A percentile compares a stretch with the other conserved stretches of the same genome.
These are phyloP conservation scores for Oryzias woworae DNA, from an alignment of 2,113 vertebrate species.

Conservation along the genomic window DNA sequence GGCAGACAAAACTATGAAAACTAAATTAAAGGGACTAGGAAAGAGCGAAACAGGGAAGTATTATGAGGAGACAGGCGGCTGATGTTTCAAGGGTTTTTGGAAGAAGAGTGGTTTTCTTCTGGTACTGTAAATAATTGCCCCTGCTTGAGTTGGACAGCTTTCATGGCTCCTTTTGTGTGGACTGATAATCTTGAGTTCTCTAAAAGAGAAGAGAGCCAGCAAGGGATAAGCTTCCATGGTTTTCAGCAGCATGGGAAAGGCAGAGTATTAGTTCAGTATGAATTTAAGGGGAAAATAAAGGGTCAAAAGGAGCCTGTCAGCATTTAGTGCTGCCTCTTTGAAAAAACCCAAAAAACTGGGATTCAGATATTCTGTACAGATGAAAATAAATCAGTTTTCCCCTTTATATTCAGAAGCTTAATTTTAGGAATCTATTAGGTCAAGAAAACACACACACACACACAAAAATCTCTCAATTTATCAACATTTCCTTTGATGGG, in stretches of 20 bases:
- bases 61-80: slow-evolving; percentile 54
- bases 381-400: too few species aligned
- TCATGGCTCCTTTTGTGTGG: slow-evolving; percentile 71
- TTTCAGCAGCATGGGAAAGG: slow-evolving; percentile 72
- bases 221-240: slow-evolving; percentile 57
- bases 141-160: slow-evolving; percentile 76
- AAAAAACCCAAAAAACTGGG: slow-evolving; percentile 9
- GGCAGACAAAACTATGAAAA: slow-evolving; percentile 8
- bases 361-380: too few species aligned
- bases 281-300: slow-evolving; percentile 64
- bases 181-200: slow-evolving; percentile 73
- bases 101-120: slow-evolving; percentile 64
- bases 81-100: slow-evolving; percentile 35
- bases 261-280: slow-evolving; percentile 59
- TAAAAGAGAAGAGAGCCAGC: slow-evolving; percentile 56
- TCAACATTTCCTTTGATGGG: slow-evolving; percentile 19
- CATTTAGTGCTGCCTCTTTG: slow-evolving; percentile 50
- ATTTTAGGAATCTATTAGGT: too few species aligned
- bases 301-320: slow-evolving; percentile 66
- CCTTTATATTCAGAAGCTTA: too few species aligned
- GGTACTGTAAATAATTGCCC: slow-evolving; percentile 77
- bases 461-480: slow-evolving; percentile 7
- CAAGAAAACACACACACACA: slow-evolving; percentile 5
- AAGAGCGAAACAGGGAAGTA: slow-evolving; percentile 52
- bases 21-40: slow-evolving; percentile 44